These are phyloP conservation scores for Coelopa frigida DNA, from an alignment of 1,140 invertebrate species.

Conservation along the genomic window DNA sequence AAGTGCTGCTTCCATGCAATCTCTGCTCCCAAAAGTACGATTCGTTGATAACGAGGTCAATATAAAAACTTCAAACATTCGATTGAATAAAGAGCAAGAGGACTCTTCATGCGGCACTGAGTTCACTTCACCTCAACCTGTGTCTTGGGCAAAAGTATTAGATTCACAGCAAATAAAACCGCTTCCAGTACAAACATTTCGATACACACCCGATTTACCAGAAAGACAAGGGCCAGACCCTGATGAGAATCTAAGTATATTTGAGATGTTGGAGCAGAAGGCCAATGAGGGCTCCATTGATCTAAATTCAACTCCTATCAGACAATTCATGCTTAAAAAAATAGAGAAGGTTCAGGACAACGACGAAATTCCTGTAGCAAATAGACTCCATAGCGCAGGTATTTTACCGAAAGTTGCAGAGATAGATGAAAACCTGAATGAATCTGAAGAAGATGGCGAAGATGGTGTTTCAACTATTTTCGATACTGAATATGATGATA, in stretches of 20 bases:
- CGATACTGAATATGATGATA: not conserved
- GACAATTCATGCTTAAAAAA: slow-evolving; percentile 31
- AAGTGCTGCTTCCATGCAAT: slow-evolving; percentile 4
- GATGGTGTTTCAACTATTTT: slow-evolving; percentile 4
- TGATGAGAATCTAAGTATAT: slow-evolving; percentile 36
- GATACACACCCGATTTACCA: slow-evolving; percentile 17
- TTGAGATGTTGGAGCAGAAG: slow-evolving; percentile 38
- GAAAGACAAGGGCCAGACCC: slow-evolving; percentile 7
- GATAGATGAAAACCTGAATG: not conserved
- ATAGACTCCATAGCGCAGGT: slow-evolving; percentile 21
- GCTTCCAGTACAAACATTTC: slow-evolving; percentile 20
- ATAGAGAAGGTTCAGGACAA: not conserved
- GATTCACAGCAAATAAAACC: slow-evolving; percentile 30
- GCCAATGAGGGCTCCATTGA: slow-evolving; percentile 32
- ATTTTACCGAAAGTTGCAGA: slow-evolving; percentile 23
- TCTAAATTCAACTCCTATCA: slow-evolving; percentile 35
- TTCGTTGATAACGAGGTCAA: slow-evolving; percentile 15
- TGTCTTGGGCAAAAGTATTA: slow-evolving; percentile 38
- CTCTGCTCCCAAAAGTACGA: slow-evolving; percentile 21
- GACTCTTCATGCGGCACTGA: not conserved
- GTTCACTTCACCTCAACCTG: slow-evolving; percentile 1
- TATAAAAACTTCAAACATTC: not conserved
- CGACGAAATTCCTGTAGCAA: slow-evolving; percentile 30
- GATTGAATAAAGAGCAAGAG: not conserved
- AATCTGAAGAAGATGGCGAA: slow-evolving; percentile 13